These are phyloP conservation scores for Tenthredo livida DNA, from an alignment of 2,888 invertebrate genomes.

Conservation along the genomic window DNA sequence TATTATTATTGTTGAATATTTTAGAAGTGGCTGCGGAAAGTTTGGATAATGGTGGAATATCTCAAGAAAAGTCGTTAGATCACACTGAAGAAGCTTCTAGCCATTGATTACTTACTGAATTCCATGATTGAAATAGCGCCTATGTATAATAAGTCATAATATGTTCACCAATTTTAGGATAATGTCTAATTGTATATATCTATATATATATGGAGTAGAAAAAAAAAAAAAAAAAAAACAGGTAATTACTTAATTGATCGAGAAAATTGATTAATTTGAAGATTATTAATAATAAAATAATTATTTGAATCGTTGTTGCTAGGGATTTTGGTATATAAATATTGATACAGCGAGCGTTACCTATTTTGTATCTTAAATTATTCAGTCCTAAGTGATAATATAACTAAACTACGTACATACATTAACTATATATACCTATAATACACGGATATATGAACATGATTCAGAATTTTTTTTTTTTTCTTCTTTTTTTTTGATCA, in stretches of 20 bases:
- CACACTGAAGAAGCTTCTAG: background rate
- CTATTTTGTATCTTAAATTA: conserved; percentile 25
- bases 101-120: conserved; percentile 31
- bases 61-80: background rate
- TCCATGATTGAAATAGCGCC: conserved; percentile 26
- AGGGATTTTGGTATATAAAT: background rate
- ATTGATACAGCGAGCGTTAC: background rate
- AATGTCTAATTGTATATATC: conserved; percentile 39
- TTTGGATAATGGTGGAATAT: background rate
- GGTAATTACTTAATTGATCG: conserved; percentile 1
- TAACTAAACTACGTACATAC: background rate
- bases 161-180: conserved; percentile 1
- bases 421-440: background rate
- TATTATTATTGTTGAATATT: background rate
- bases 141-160: conserved; percentile 30
- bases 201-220: background rate
- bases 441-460: background rate
- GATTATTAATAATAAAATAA: background rate
- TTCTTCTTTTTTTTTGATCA: background rate
- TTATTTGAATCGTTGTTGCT: background rate
- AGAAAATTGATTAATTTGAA: background rate
- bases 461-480: background rate
- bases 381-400: background rate
- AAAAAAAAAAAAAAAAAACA: background rate
- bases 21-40: background rate